These are phyloP conservation scores for Sula dactylatra DNA, from an alignment of 2,113 vertebrate genomes.

Conservation along the genomic window DNA sequence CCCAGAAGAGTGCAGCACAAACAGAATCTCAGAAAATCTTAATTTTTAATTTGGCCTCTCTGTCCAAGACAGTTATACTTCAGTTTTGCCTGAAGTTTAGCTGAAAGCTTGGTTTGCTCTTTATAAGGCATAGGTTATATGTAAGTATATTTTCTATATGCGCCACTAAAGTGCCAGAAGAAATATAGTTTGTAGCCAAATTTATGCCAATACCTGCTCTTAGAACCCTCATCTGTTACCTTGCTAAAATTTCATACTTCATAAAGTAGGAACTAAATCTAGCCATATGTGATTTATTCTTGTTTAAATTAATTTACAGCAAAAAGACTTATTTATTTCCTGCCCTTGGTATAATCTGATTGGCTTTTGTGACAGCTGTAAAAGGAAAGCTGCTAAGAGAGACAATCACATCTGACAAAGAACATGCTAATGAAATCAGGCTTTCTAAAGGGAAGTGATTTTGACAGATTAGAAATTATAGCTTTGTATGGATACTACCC, in stretches of 20 bases:
- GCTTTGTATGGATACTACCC: constrained; percentile 69
- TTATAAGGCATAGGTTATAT: background rate
- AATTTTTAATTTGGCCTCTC: background rate
- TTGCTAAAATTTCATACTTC: constrained; percentile 2
- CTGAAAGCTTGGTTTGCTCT: background rate
- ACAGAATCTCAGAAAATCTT: background rate
- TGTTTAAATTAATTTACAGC: constrained; percentile 59
- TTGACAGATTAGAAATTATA: constrained; percentile 77
- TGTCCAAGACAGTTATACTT: background rate
- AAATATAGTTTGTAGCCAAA: background rate
- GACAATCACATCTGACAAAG: constrained; percentile 64
- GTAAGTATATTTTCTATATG: background rate
- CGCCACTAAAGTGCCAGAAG: background rate
- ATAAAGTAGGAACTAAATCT: constrained; percentile 11
- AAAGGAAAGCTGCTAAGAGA: constrained; percentile 60
- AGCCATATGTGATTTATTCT: constrained; percentile 4
- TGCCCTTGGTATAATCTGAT: constrained; percentile 64
- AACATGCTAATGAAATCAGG: constrained; percentile 75
- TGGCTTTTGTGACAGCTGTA: constrained; percentile 65
- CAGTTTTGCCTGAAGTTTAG: background rate
- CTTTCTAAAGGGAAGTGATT: constrained; percentile 73
- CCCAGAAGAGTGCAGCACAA: background rate
- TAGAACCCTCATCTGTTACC: background rate
- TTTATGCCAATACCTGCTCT: constrained; percentile 22
- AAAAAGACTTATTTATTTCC: constrained; percentile 64